Conservation (phyloP, 2,888 invertebrate species). For the Glyphotaelius pellucidus region DNA sequence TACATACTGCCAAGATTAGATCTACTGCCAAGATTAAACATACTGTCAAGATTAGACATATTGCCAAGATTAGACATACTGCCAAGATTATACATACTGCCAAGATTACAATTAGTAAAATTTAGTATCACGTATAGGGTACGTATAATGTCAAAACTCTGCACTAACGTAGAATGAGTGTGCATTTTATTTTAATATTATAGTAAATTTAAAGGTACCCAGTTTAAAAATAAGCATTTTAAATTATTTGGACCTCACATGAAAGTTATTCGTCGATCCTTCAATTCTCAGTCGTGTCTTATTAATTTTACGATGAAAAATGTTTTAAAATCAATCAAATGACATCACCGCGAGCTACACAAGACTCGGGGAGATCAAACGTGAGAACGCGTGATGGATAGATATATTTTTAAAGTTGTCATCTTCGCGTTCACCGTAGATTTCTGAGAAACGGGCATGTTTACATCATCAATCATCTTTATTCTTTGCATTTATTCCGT, state of each 20-base stretch:
- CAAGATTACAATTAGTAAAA: background rate
- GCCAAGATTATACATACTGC: background rate
- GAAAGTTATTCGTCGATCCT: slow-evolving; percentile 2
- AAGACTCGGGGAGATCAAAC: background rate
- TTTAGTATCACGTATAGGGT: background rate
- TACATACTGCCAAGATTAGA: background rate
- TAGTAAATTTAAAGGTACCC: background rate
- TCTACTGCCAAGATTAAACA: background rate
- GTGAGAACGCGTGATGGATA: background rate
- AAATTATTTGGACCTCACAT: background rate
- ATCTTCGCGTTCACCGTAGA: background rate
- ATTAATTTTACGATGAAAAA: slow-evolving; percentile 2
- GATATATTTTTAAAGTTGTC: background rate
- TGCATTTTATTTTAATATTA: background rate
- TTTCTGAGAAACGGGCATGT: background rate
- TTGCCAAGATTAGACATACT: background rate
- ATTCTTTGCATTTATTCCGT: background rate
- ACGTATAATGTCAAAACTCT: background rate
- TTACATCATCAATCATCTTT: background rate
- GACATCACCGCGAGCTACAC: background rate
- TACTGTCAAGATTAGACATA: background rate
- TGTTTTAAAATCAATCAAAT: background rate
- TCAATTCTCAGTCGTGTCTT: background rate
- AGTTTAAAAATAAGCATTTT: background rate
- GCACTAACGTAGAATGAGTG: background rate